These are phyloP conservation scores for Drosophila grimshawi DNA, from an alignment of 1,140 invertebrate genomes.

Conservation along the genomic window DNA sequence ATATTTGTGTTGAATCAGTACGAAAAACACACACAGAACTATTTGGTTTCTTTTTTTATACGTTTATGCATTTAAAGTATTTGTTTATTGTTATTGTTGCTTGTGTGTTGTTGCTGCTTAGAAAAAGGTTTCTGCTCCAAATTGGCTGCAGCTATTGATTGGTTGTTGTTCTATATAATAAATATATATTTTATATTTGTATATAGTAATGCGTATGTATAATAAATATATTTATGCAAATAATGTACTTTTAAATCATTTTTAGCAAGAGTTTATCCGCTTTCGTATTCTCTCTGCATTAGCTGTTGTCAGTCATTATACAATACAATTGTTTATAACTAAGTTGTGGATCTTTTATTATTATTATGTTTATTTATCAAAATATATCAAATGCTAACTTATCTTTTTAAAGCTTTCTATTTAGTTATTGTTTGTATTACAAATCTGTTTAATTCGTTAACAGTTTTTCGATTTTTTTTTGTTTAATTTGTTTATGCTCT, in stretches of 20 bases:
- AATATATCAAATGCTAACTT: slow-evolving; percentile 80
- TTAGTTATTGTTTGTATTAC: slow-evolving; percentile 76
- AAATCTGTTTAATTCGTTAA: slow-evolving; percentile 52
- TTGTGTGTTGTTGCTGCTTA: slow-evolving; percentile 28
- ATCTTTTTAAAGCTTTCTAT: slow-evolving; percentile 79
- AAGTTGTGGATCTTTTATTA: slow-evolving; percentile 40
- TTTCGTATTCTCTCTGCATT: slow-evolving; percentile 22
- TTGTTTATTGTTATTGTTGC: slow-evolving; percentile 43
- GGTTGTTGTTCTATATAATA: slow-evolving; percentile 35
- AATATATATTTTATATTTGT: slow-evolving; percentile 36
- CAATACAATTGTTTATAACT: slow-evolving; percentile 66
- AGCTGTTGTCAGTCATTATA: slow-evolving; percentile 57
- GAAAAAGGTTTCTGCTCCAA: slow-evolving; percentile 25
- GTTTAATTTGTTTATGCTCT: slow-evolving; percentile 20
- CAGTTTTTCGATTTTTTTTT: slow-evolving; percentile 16
- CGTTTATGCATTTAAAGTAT: slow-evolving; percentile 30
- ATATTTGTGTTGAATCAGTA: not conserved
- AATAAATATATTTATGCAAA: slow-evolving; percentile 32
- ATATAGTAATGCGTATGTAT: slow-evolving; percentile 24
- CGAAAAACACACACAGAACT: not conserved
- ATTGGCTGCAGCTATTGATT: slow-evolving; percentile 26
- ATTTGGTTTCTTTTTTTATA: slow-evolving; percentile 2
- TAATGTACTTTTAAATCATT: slow-evolving; percentile 38
- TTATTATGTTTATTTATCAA: slow-evolving; percentile 57
- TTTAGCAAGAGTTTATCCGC: slow-evolving; percentile 32